Percentiles rank a stretch among this genome's conserved stretches.
These are phyloP conservation scores for Nomada fabriciana DNA, from an alignment of 2,888 invertebrate genomes.

Conservation along the genomic window DNA sequence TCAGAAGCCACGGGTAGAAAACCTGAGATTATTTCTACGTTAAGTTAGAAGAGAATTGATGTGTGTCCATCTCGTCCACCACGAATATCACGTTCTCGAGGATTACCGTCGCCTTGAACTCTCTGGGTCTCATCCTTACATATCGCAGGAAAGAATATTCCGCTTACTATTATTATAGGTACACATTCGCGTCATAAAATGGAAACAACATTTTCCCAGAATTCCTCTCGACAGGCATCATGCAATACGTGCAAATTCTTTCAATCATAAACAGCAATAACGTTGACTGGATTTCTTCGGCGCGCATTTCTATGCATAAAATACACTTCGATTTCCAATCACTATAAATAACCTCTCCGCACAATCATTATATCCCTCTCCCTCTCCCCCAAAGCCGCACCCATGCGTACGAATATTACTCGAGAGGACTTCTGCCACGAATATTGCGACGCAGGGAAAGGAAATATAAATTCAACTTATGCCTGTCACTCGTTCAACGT, in stretches of 20 bases:
- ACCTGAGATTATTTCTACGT: no score
- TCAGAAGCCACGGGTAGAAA: no score
- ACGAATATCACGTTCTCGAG: no score
- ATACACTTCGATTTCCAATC: not conserved
- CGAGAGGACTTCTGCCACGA: not conserved
- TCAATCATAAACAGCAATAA: not conserved
- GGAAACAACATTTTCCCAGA: not conserved
- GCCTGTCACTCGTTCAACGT: conserved; percentile 13
- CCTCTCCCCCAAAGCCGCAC: conserved; percentile 5
- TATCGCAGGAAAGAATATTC: not conserved
- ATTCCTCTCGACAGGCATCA: not conserved
- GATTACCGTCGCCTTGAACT: no score
- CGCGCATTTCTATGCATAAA: not conserved
- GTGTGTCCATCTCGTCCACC: no score
- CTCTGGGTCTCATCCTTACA: not conserved
- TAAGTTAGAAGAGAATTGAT: no score
- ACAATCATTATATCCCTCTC: not conserved
- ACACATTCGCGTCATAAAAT: not conserved
- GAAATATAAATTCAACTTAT: conserved; percentile 14
- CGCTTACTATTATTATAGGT: no score
- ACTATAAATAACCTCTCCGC: not conserved
- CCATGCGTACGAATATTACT: not conserved
- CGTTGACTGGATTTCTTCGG: not conserved
- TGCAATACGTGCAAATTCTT: not conserved
- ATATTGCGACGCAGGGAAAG: conserved; percentile 3